Conservation (phyloP, 2,113 vertebrate genomes). For the Podarcis cretensis region DNA sequence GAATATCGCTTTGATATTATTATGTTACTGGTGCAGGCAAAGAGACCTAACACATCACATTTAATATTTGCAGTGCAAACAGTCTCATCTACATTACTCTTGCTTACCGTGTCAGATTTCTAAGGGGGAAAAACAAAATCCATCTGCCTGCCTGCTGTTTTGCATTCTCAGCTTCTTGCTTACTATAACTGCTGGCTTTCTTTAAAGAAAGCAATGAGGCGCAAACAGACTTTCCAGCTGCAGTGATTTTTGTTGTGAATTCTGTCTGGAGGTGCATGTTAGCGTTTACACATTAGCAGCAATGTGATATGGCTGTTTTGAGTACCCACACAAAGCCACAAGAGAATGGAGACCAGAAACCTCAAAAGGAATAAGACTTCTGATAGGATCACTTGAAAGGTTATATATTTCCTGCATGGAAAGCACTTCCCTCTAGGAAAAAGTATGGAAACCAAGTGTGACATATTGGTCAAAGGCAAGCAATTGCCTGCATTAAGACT, state of each 20-base stretch:
- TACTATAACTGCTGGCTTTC: neutral
- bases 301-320: neutral
- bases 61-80: neutral
- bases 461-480: no score
- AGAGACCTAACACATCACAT: neutral
- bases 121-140: neutral
- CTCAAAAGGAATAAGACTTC: no score
- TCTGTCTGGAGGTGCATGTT: neutral
- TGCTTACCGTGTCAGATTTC: neutral
- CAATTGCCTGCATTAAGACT: no score
- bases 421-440: no score
- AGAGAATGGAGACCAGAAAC: no score
- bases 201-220: neutral
- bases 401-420: no score
- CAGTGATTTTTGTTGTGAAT: neutral
- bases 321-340: no score
- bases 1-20: neutral
- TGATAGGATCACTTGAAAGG: no score
- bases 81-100: neutral
- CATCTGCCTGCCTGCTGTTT: neutral
- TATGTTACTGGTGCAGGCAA: conserved; percentile 7
- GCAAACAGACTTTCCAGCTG: neutral
- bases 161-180: neutral
- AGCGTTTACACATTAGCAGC: neutral
- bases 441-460: no score